Percentiles rank a stretch among this genome's conserved stretches.
Conservation (phyloP, 2,113 vertebrate species). For the Trochalopteron elliotii region DNA sequence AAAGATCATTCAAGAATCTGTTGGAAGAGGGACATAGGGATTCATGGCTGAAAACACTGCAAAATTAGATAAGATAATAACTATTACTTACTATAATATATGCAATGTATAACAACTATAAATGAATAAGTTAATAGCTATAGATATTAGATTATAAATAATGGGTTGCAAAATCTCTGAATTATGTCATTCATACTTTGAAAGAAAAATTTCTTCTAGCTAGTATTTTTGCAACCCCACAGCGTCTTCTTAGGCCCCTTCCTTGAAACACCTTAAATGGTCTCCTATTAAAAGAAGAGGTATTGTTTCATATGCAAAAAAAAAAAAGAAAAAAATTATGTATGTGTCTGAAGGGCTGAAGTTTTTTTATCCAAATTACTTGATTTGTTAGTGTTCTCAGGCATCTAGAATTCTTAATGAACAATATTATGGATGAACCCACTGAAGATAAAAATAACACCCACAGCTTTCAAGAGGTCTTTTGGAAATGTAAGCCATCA, state of each 20-base stretch:
- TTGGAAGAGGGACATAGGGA: background rate
- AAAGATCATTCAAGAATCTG: background rate
- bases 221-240: background rate
- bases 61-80: background rate
- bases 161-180: background rate
- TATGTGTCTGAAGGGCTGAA: background rate
- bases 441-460: constrained; percentile 29
- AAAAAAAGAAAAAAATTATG: fast-evolving
- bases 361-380: background rate
- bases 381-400: constrained; percentile 9
- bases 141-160: background rate
- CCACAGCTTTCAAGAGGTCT: background rate
- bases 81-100: background rate
- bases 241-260: background rate
- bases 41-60: background rate
- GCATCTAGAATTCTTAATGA: constrained; percentile 8
- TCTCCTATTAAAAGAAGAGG: background rate
- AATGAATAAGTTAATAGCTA: background rate
- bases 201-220: background rate
- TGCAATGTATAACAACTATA: background rate
- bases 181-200: background rate
- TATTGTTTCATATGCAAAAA: background rate
- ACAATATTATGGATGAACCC: background rate
- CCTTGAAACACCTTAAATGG: background rate
- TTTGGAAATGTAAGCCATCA: background rate